Evolutionary conservation across 2,113 vertebrate species (phyloP).

Genomic region (Spheniscus mendiculus): DNA sequence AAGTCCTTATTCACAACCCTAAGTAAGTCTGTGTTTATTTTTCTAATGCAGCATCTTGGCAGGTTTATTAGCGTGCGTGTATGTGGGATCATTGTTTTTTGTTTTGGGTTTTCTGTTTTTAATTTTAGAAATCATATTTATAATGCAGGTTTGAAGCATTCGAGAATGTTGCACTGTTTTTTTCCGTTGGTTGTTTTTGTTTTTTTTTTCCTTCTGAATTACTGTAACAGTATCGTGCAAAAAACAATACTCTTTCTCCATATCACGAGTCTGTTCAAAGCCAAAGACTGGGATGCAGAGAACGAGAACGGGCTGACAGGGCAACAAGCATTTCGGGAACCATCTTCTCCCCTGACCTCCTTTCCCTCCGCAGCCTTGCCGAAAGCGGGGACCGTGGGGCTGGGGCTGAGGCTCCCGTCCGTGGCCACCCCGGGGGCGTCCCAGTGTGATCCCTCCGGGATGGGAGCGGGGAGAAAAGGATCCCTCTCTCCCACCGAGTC

Average conservation of each 20-base stretch:
- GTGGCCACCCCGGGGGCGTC: background rate
- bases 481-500: background rate
- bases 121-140: background rate
- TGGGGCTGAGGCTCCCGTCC: background rate
- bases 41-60: background rate
- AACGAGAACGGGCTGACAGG: background rate
- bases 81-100: background rate
- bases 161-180: conserved; percentile 5
- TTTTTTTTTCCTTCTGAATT: background rate
- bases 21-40: background rate
- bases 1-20: background rate
- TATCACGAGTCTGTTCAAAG: background rate
- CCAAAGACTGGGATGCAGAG: conserved; percentile 49
- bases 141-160: background rate
- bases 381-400: no score
- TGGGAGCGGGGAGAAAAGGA: no score
- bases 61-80: background rate
- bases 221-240: background rate
- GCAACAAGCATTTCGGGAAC: background rate
- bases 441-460: background rate
- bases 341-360: background rate
- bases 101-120: background rate
- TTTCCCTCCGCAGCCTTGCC: background rate
- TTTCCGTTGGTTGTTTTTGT: background rate
- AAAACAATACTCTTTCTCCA: background rate